Base-by-base conservation (phyloP, 1,140 invertebrate genomes). In the Aethina tumida region DNA sequence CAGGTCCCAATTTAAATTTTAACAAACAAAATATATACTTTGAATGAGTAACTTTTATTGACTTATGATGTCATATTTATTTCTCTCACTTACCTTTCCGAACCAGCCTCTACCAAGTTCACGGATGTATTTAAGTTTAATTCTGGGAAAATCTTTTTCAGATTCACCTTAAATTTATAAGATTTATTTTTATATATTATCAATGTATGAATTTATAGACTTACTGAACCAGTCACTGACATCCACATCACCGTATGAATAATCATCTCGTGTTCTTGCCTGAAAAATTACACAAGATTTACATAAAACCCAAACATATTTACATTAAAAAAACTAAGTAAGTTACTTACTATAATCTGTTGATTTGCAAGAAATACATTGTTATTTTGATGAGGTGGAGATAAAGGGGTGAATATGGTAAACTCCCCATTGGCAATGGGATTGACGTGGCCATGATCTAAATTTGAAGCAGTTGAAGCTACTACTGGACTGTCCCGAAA, bases 21-120 rank as follows among this genome's bases (percentile, higher is more conserved):
- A n/a, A n/a, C n/a, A n/a, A n/a, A n/a, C n/a, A n/a, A n/a, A n/a
- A n/a, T n/a, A n/a, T n/a, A n/a, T n/a, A n/a, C n/a, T n/a, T n/a
- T n/a, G n/a, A n/a, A n/a, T n/a, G n/a, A n/a, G n/a, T n/a, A n/a
- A n/a, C n/a, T n/a, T n/a, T n/a, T n/a, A n/a, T n/a, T n/a, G n/a
- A n/a, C n/a, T n/a, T n/a, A n/a, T n/a, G n/a, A n/a, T n/a, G n/a
- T n/a, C n/a, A n/a, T n/a, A n/a, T n/a, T n/a, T n/a, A n/a, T n/a
- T n/a, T n/a, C n/a, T n/a, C n/a, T n/a, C n/a, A 66, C 62, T 65
- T 61, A 82, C 80, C 63, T 81, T 79, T 22, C 87, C 88, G 68
- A 90, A 93, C 85, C 86, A 90, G 14, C 85, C 85, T 50, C 74
- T 74, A 4, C 86, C 85, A 28, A 90, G 70, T 65, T 90, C 85